Evolutionary conservation across 2,888 invertebrate genomes (phyloP).

Genomic region (Polylopha cassiicola): DNA sequence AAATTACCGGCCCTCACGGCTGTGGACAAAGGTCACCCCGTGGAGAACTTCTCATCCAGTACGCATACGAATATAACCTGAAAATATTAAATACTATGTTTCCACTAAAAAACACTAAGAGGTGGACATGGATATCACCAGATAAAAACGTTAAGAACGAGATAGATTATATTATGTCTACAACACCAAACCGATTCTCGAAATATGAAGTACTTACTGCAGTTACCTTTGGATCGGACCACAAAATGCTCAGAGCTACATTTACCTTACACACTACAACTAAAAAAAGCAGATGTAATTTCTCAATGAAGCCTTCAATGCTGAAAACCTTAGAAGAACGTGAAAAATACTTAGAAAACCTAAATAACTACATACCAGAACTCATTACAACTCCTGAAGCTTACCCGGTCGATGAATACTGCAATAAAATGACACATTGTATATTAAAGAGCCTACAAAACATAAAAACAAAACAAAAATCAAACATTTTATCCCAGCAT

Average conservation of each 20-base stretch:
- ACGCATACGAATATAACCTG: conserved; percentile 5
- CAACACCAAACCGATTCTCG: too few species aligned
- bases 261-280: background rate
- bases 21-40: conserved; percentile 7
- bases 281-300: conserved; percentile 5
- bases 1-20: conserved; percentile 5
- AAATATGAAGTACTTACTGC: too few species aligned
- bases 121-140: conserved; percentile 25
- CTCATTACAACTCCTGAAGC: conserved; percentile 6
- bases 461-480: conserved; percentile 11
- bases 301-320: conserved; percentile 8
- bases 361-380: conserved; percentile 19
- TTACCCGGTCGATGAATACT: conserved; percentile 14
- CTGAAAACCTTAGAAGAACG: conserved; percentile 19
- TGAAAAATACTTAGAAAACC: conserved; percentile 19
- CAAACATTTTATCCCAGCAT: conserved; percentile 14
- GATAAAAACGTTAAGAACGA: conserved; percentile 25
- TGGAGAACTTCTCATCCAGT: conserved; percentile 12
- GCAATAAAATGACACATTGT: conserved; percentile 13
- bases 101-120: background rate
- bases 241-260: conserved; percentile 4
- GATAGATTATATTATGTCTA: conserved; percentile 14
- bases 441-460: conserved; percentile 18
- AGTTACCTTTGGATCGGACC: conserved; percentile 1
- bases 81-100: conserved; percentile 10